Percentiles rank a stretch among this genome's conserved stretches.
phyloP scores from a whole-genome alignment of 2,113 vertebrate genomes.

The Plotosus lineatus region DNA sequence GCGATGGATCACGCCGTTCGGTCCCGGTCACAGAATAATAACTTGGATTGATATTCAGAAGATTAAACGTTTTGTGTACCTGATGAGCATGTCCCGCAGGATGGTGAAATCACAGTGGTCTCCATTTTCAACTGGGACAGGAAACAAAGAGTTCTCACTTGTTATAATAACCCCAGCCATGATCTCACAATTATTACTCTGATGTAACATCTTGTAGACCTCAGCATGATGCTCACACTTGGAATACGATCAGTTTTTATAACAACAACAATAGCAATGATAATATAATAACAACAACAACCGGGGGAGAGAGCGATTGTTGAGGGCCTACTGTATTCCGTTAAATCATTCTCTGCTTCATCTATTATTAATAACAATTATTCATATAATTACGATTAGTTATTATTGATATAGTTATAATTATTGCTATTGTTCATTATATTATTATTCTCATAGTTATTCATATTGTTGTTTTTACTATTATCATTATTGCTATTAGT shows the following conservation, averaged over 20 bases:
- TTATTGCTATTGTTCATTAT: too few relatives aligned
- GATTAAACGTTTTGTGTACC: conserved; percentile 68
- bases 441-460: too few relatives aligned
- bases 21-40: neutral
- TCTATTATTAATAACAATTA: too few relatives aligned
- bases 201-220: neutral
- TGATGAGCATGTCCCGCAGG: conserved; percentile 98
- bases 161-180: neutral
- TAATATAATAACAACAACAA: too few relatives aligned
- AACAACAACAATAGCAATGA: neutral
- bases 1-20: rapidly evolving
- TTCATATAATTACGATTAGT: too few relatives aligned
- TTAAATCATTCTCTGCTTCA: too few relatives aligned
- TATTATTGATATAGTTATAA: too few relatives aligned
- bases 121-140: conserved; percentile 87
- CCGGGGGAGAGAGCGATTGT: too few relatives aligned
- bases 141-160: conserved; percentile 1
- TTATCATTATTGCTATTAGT: too few relatives aligned
- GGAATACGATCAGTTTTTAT: neutral
- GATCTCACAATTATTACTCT: neutral
- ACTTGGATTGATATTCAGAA: neutral
- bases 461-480: too few relatives aligned
- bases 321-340: too few relatives aligned
- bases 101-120: conserved; percentile 99
- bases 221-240: neutral